These are phyloP conservation scores for Phalera bucephala DNA, from an alignment of 2,888 invertebrate species.

Conservation along the genomic window DNA sequence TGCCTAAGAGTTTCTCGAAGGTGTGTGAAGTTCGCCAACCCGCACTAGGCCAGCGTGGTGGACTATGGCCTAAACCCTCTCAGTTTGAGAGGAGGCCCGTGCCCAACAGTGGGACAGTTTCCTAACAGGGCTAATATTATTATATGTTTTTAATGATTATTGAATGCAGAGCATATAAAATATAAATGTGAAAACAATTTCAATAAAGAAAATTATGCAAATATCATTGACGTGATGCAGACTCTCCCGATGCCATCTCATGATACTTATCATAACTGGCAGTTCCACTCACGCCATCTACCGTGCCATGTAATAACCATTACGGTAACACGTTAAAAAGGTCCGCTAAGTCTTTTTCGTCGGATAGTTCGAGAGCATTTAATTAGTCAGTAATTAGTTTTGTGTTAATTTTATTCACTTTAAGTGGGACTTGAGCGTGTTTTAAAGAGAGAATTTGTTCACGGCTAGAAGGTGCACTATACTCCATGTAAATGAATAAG, in stretches of 20 bases:
- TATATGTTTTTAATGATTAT: no score
- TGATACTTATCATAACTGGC: background rate
- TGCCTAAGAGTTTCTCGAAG: no score
- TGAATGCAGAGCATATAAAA: no score
- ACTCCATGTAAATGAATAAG: no score
- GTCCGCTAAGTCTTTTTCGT: constrained; percentile 10
- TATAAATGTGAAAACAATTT: no score
- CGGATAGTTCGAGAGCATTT: constrained; percentile 24
- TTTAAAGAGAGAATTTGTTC: constrained; percentile 17
- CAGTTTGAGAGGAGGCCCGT: no score
- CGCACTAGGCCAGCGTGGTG: no score
- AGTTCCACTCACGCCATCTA: constrained; percentile 2
- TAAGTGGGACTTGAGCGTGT: constrained; percentile 8
- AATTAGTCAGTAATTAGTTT: constrained; percentile 29
- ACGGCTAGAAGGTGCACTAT: background rate
- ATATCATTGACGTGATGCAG: background rate
- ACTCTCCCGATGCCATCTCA: background rate
- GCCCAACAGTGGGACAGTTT: no score
- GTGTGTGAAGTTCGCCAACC: no score
- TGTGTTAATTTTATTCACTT: constrained; percentile 26
- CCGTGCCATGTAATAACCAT: constrained; percentile 5
- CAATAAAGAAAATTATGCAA: no score
- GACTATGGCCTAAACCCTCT: no score
- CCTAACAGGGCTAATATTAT: no score
- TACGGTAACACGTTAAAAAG: constrained; percentile 11